Base-by-base conservation (phyloP, 2,797 vertebrate species). In the Oreochromis mossambicus region DNA sequence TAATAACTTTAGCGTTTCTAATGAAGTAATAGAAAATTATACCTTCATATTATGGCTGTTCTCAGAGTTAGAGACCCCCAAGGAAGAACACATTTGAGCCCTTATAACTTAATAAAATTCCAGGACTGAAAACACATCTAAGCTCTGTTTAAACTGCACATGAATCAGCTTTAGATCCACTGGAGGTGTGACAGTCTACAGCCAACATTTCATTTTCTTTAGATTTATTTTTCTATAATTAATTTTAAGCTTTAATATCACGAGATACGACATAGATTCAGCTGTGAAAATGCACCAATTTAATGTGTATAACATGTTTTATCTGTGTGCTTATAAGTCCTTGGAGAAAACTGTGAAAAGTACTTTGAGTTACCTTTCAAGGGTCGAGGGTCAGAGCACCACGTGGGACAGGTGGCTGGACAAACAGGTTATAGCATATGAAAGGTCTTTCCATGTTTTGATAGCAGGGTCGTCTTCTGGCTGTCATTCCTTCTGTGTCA, bases 391-490 rank as follows among this genome's bases (percentile, higher is more conserved):
- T 66, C 61, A 41, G 34, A 41, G 36, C 36, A 41, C 36, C 61
- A 66, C 3, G 4, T 7, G 66, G 66, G 41, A 46, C 24, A 46
- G 66, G 66, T 46, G 38, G 66, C 3, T 70, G 66, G 21, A 26
- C 14, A 17, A 70, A 26, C 41, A 26, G 66, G 4, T 46, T 0
- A 0, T 10, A 70, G 66, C 0, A 70, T 26, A 43, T 46, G 41
- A 46, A 46, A 46, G 36, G 36, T 21, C 32, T 36, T 13, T 63
- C 17, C 32, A 46, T 13, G 13, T 46, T 14, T 15, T 46, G 50
- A 9, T 8, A 51, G 8, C 19, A 2, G 36, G 1, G 34, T 24
- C 3, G 5, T 68, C 3, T 0, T 8, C 7, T 4, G n/a, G 19
- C 36, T 68, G 21, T 43, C 14, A 43, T 68, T 68, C 13, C 4